Conservation (phyloP, 2,113 vertebrate species). For the Pardalotus punctatus region DNA sequence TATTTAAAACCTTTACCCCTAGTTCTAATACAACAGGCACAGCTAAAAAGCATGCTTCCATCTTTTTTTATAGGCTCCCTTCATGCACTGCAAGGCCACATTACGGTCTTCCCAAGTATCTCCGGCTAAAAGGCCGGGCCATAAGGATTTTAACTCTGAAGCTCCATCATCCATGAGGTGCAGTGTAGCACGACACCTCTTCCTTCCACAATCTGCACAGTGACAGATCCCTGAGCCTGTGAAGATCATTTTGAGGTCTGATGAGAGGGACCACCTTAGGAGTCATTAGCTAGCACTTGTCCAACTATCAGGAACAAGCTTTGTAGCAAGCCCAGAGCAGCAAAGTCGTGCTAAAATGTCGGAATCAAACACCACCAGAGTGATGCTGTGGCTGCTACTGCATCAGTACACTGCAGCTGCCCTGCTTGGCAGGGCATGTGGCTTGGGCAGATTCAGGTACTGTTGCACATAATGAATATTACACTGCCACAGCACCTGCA, state of each 20-base stretch:
- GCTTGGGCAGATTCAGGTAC: not conserved
- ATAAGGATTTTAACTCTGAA: fast-evolving
- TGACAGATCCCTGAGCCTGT: not conserved
- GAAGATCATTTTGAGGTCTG: not conserved
- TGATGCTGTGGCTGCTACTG: not conserved
- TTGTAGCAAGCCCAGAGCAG: not conserved
- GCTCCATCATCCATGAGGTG: not conserved
- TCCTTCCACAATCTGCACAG: not conserved
- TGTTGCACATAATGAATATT: too few relatives aligned
- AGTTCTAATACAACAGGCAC: not conserved
- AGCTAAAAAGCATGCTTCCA: not conserved
- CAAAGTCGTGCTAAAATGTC: fast-evolving
- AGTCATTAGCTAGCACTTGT: fast-evolving
- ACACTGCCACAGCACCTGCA: fast-evolving
- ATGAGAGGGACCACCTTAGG: not conserved
- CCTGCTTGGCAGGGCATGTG: not conserved
- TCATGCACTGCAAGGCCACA: not conserved
- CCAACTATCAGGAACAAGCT: fast-evolving
- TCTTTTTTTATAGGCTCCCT: not conserved
- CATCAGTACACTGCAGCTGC: not conserved
- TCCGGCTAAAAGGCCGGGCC: fast-evolving
- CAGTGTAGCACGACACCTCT: fast-evolving
- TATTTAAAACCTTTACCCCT: not conserved
- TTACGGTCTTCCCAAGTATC: not conserved
- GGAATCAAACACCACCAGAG: not conserved